Conservation (phyloP, 2,888 invertebrate genomes). For the Tinea semifulvella region DNA sequence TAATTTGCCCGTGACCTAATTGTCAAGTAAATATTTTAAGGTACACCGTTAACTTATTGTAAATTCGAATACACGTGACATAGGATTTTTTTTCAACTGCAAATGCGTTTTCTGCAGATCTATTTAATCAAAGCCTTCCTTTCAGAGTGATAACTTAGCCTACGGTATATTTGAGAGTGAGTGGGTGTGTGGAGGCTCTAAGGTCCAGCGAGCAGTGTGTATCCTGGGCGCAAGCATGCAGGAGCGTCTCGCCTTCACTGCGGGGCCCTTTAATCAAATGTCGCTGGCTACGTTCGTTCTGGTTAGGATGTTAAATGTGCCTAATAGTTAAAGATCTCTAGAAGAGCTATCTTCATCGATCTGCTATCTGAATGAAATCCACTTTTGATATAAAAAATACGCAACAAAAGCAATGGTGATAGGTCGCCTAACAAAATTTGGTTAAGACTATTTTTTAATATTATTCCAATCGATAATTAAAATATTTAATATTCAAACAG, state of each 20-base stretch:
- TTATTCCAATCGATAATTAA: no score
- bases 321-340: no score
- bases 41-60: slow-evolving; percentile 12
- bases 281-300: slow-evolving; percentile 36
- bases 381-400: no score
- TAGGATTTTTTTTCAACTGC: neutral
- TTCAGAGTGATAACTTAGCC: neutral
- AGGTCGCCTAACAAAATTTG: no score
- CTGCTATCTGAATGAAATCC: no score
- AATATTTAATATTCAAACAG: no score
- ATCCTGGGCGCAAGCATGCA: neutral
- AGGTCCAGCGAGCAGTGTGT: neutral
- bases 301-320: no score
- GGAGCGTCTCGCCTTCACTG: slow-evolving; percentile 29
- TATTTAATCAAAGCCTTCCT: neutral
- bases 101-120: neutral
- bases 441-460: no score
- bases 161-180: slow-evolving; percentile 9
- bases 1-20: no score
- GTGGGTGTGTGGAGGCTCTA: neutral
- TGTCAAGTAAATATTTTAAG: no score
- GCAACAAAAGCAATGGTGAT: no score
- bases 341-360: no score
- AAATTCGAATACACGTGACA: neutral
- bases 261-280: slow-evolving; percentile 45